phyloP scores from a whole-genome alignment of 37 sponge, comb jelly and placozoan genomes.

The Hexactinellida sp. region DNA sequence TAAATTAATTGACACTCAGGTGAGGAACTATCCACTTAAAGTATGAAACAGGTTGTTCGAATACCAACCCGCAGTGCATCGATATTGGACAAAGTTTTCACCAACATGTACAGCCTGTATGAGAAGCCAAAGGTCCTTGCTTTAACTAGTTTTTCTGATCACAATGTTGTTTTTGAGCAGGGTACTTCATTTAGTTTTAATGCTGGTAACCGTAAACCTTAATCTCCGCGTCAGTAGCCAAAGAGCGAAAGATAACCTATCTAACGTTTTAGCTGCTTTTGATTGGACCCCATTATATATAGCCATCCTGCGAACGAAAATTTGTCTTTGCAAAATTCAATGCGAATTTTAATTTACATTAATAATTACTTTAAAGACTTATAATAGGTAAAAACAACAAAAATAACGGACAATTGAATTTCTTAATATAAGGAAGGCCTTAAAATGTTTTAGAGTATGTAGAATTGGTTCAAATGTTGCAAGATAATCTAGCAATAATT shows the following conservation, averaged over 20 bases:
- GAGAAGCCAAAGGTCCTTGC: not conserved
- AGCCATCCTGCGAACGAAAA: not conserved
- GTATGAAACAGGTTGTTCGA: not conserved
- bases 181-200: not conserved
- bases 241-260: not conserved
- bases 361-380: no score
- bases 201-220: not conserved
- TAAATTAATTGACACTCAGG: not conserved
- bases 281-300: not conserved
- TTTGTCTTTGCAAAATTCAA: not conserved
- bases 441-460: no score
- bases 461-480: no score
- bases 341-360: not conserved
- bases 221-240: not conserved
- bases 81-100: not conserved
- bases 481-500: no score
- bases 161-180: not conserved
- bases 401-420: no score
- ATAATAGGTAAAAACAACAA: no score
- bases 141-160: not conserved
- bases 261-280: not conserved
- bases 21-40: conserved; percentile 14
- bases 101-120: not conserved
- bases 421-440: no score
- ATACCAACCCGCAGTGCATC: not conserved